Conservation (phyloP, 2,113 vertebrate species). For the Sinocyclocheilus rhinocerous region DNA sequence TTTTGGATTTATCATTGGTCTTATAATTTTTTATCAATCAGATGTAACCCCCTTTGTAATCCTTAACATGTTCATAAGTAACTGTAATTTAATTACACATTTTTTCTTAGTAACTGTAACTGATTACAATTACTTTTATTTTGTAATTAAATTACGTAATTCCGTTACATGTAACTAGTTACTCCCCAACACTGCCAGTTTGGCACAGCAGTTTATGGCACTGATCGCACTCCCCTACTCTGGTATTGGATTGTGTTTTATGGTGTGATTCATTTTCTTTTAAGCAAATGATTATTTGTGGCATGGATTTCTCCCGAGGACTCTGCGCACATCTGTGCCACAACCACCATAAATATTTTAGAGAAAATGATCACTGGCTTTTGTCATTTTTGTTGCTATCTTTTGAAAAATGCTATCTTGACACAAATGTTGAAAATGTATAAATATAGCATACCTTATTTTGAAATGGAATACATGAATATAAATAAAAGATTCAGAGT, state of each 20-base stretch:
- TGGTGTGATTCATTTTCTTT: constrained; percentile 66
- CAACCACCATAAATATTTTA: constrained; percentile 32
- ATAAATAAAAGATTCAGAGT: neutral
- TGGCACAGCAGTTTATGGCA: neutral
- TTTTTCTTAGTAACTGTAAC: no score
- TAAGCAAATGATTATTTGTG: constrained; percentile 69
- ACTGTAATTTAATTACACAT: no score
- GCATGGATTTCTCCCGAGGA: constrained; percentile 61
- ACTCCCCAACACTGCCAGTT: no score
- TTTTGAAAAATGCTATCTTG: neutral
- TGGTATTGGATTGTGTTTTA: constrained; percentile 54
- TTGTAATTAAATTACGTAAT: no score
- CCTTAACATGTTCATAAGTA: no score
- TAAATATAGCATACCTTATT: neutral
- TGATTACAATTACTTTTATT: no score
- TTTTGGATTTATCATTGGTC: no score
- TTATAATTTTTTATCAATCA: no score
- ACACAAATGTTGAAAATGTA: neutral
- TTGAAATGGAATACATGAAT: neutral
- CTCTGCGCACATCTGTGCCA: constrained; percentile 64
- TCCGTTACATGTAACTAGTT: no score
- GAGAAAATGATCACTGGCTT: neutral
- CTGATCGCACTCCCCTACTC: constrained; percentile 31
- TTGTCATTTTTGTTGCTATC: neutral
- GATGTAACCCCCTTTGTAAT: no score